Evolutionary conservation across 1,140 invertebrate genomes (phyloP), one percentile per base, ranked within the genome.

Genomic region (Palaemon carinicauda): DNA sequence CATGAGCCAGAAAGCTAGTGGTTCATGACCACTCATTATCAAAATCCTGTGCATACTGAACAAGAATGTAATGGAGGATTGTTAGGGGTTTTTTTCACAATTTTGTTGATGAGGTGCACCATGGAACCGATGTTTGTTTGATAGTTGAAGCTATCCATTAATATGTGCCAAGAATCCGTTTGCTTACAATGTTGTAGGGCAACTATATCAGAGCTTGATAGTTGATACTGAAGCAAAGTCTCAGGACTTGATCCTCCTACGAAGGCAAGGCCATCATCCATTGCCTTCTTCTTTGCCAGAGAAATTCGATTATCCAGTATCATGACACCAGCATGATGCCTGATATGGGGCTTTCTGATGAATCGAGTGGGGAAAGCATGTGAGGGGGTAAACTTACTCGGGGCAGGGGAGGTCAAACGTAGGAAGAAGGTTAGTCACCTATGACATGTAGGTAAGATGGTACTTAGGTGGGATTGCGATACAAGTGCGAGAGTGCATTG

Each of bases 61-160:
- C 56, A 4, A 31, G 56, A 10, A 29, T 65, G 33, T 65, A 29
- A 52, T 81, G 65, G 24, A 50, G 3, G 65, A 82, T 41, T 82
- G 3, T 27, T 15, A 29, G 33, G 3, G 31, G 69, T 82, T 52
- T 82, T 82, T 54, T 24, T 82, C 19, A 81, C 21, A 3, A 51
- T 65, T 41, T 81, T 65, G 21, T 80, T 80, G 14, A 65, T 81
- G 53, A 81, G 79, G 15, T 69, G 54, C 79, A 53, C 60, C 79
- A 81, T 65, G 27, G 79, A 81, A 31, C 79, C 79, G 3, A 65
- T 31, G 15, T 27, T 65, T 21, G 77, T 50, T 50, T 54, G 77
- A 79, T 79, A 41, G 21, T 54, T 79, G 52, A 54, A 53, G 77
- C 9, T 79, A 24, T 81, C 21, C 41, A 56, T 81, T 9, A 81